These are phyloP conservation scores for Papilio gigon DNA, from an alignment of 2,888 invertebrate genomes.

Conservation along the genomic window DNA sequence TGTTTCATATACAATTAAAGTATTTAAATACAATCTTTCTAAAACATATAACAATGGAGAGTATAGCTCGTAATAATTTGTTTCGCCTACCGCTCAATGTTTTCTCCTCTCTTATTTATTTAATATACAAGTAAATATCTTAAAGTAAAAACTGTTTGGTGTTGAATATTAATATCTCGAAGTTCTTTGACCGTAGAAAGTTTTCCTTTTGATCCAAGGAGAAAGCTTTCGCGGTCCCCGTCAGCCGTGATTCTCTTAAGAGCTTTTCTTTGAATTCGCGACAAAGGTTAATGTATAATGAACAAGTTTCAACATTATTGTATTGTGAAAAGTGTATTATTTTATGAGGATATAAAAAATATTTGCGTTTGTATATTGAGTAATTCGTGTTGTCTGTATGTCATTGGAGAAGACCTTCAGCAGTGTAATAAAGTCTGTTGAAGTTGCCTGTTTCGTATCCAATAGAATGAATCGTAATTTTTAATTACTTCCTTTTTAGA, in stretches of 20 bases:
- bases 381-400: too few relatives aligned
- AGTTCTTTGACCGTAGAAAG: constrained; percentile 27
- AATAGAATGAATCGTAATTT: too few relatives aligned
- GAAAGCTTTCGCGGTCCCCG: constrained; percentile 22
- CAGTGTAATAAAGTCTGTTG: too few relatives aligned
- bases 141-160: neutral
- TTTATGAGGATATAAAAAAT: neutral
- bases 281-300: constrained; percentile 34
- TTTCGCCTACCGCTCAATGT: neutral
- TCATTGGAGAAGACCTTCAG: too few relatives aligned
- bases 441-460: too few relatives aligned
- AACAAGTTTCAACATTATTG: constrained; percentile 8
- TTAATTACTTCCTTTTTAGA: too few relatives aligned
- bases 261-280: constrained; percentile 21
- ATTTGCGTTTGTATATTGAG: neutral
- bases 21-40: neutral
- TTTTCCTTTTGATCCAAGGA: constrained; percentile 28
- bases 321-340: neutral
- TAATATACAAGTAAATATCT: constrained; percentile 9
- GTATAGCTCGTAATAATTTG: neutral
- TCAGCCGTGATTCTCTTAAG: constrained; percentile 11
- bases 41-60: neutral
- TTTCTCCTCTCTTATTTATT: neutral
- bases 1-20: neutral
- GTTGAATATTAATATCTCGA: constrained; percentile 24